Evolutionary conservation across 2,113 vertebrate genomes (phyloP).

Genomic region (Poeciliopsis turrubarensis): DNA sequence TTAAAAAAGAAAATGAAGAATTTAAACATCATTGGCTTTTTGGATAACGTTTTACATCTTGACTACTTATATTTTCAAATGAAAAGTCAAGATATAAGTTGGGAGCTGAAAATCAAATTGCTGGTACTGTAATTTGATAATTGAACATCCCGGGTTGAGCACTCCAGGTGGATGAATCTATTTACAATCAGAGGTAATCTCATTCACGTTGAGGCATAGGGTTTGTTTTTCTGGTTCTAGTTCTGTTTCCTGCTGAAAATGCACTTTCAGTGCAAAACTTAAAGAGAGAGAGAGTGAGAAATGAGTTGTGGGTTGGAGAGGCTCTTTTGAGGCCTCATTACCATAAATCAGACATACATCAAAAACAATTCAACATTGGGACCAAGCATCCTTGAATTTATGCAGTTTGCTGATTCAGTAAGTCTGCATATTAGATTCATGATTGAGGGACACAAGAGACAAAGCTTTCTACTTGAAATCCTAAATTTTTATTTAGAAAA

Average conservation of each 20-base stretch:
- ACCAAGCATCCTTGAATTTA: slow-evolving; percentile 35
- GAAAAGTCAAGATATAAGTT: slow-evolving; percentile 18
- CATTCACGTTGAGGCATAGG: slow-evolving; percentile 47
- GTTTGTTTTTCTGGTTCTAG: slow-evolving; percentile 41
- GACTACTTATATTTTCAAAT: neutral
- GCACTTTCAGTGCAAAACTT: slow-evolving; percentile 58
- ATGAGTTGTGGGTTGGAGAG: slow-evolving; percentile 29
- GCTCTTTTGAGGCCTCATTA: slow-evolving; percentile 54
- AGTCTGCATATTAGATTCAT: slow-evolving; percentile 42
- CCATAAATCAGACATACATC: slow-evolving; percentile 65
- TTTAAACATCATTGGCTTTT: neutral
- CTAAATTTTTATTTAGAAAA: neutral
- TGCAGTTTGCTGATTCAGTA: slow-evolving; percentile 63
- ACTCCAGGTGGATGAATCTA: slow-evolving; percentile 56
- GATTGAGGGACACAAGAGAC: slow-evolving; percentile 30
- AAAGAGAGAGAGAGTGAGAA: slow-evolving; percentile 25
- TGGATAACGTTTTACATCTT: neutral
- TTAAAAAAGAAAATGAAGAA: neutral
- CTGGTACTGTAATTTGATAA: slow-evolving; percentile 34
- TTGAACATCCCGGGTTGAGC: slow-evolving; percentile 19
- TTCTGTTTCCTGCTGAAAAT: slow-evolving; percentile 60
- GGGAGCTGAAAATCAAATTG: slow-evolving; percentile 19
- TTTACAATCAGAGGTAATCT: slow-evolving; percentile 64
- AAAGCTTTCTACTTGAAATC: slow-evolving; percentile 16
- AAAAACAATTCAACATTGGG: slow-evolving; percentile 36